Evolutionary conservation across 2,797 vertebrate genomes (phyloP), one percentile per base, ranked within the genome.

Genomic region (Anableps anableps): DNA sequence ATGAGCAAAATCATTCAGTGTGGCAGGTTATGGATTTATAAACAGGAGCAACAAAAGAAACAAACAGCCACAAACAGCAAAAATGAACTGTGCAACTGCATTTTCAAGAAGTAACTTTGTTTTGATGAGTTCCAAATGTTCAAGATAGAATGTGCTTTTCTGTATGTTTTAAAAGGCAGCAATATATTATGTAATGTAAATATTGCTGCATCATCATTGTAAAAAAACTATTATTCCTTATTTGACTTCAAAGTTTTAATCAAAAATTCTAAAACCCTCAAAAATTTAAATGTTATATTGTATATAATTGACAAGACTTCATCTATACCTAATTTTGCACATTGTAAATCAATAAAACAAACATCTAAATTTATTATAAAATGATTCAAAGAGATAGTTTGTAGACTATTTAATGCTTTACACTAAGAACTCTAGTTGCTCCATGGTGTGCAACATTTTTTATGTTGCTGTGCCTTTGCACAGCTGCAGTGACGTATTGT

Each of bases 401-500:
- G 66, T 45, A 81, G 14, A 79, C 14, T 45, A 58, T 34, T 51
- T n/a, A 23, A 51, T 38, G 62, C 71, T 82, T 78, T 72, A 48
- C 51, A 75, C 38, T n/a, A 3, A 77, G 79, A 88, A 81, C 53
- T 38, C 2, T 13, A 41, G 62, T 23, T 48, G 81, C 86, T 50
- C 73, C 64, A 84, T 21, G 26, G 62, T 80, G 79, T 70, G 85
- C 78, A 74, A 78, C 77, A 80, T 84, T 48, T 78, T 58, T 80
- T 48, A 78, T 9, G 0, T 45, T 70, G 23, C 50, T 64, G 80
- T 78, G 51, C 78, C 74, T 64, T 50, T n/a, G 31, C 16, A 43
- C 4, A 19, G 60, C 38, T 79, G 90, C 90, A 93, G 82, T 93
- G 82, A 87, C 88, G 87, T 77, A 88, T 77, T 79, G 75, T 84